These are phyloP conservation scores for Rhodinocichla rosea DNA, from an alignment of 2,113 vertebrate species.

Conservation along the genomic window DNA sequence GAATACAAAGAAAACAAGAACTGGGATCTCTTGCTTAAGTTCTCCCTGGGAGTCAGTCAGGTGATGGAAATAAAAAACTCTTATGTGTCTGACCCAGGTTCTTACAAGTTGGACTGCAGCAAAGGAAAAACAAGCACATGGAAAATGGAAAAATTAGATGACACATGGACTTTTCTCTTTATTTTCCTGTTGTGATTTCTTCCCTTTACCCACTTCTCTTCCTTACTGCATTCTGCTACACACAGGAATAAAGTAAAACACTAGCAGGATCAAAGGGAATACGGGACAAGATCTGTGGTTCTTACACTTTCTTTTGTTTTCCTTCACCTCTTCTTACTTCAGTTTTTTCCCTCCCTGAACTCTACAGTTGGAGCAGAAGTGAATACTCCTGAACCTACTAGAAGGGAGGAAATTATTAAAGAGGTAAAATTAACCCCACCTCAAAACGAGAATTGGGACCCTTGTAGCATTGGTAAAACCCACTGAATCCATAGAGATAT, in stretches of 20 bases:
- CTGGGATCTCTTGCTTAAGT: slow-evolving; percentile 20
- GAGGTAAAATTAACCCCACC: background rate
- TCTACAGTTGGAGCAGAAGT: background rate
- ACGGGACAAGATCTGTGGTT: background rate
- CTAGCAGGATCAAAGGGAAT: background rate
- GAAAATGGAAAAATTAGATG: background rate
- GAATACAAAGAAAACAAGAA: slow-evolving; percentile 52
- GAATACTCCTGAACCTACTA: background rate
- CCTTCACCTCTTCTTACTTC: background rate
- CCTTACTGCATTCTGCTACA: background rate
- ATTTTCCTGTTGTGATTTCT: background rate
- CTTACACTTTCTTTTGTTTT: background rate
- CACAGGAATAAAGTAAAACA: background rate
- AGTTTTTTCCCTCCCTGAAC: background rate
- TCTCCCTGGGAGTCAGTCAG: slow-evolving; percentile 46
- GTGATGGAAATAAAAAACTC: slow-evolving; percentile 46
- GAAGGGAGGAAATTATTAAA: background rate
- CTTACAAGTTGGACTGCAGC: background rate
- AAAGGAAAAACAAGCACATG: slow-evolving; percentile 11
- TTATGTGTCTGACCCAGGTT: slow-evolving; percentile 2
- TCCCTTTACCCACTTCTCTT: background rate
- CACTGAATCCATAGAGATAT: background rate
- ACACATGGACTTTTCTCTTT: background rate
- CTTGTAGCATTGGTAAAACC: background rate
- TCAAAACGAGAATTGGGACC: background rate